Evolutionary conservation across 1,140 invertebrate species (phyloP), one percentile per base, ranked within the genome.

Genomic region (Chymomyza costata): DNA sequence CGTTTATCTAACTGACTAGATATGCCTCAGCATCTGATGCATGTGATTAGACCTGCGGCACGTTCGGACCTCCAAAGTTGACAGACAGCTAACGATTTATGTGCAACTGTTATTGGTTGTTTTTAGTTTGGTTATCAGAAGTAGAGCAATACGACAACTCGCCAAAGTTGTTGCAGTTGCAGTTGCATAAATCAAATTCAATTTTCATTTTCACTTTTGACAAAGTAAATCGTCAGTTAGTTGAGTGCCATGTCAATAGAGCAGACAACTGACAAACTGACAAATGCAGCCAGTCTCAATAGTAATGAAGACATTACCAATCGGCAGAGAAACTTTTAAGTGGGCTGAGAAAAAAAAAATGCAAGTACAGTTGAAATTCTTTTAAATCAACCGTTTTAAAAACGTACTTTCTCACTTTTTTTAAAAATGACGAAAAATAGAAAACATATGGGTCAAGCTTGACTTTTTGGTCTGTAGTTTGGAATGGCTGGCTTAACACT

Each of bases 101-200:
- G 18, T 40, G 30, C 46, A 30, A 43, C 46, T 19, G 37, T 17
- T 37, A 47, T 34, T 31, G 13, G 57, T 40, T 62, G 58, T 61
- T 48, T 53, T 44, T 47, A 50, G 51, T 76, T 59, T 70, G 76
- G 69, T 78, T 74, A 74, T 65, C 62, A 65, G 70, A 62, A 62
- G 56, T 57, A 30, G 62, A 51, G 50, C 55, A 58, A 38, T 10
- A 40, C 7, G 38, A 28, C 17, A 14, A 56, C 40, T 35, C 15
- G 17, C 18, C 28, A 28, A 53, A 16, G 54, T 47, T n/a, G n/a
- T n/a, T 34, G 56, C 43, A 46, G 61, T 59, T 68, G 65, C 60
- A 55, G 65, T 76, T 76, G 70, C 70, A 74, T 74, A 76, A 74
- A 74, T 74, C 70, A 74, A 74, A 74, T 73, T 65, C 70, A 76